Base-by-base conservation (phyloP, 2,888 invertebrate genomes). In the Eupithecia subumbrata region DNA sequence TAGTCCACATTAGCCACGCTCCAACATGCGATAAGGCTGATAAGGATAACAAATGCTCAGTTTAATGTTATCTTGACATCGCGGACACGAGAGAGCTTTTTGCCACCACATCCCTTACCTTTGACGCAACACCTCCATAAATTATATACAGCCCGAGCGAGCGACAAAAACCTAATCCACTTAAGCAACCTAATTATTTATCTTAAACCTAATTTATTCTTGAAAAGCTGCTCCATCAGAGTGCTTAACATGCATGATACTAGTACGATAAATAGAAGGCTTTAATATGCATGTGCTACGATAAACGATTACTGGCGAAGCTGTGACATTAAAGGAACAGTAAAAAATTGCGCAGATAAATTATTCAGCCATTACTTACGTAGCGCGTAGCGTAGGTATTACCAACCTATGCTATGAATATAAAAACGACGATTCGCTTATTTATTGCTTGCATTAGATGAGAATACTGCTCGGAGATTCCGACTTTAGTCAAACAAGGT, bases 21-120 rank as follows among this genome's bases (percentile, higher is more conserved):
- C 91, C 85, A 88, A 86, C 91, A 87, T 85, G 83, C 92, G 94
- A 95, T 95, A 94, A 94, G 92, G 92, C 93, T 94, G 94, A 95
- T 95, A 94, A 94, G 92, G 92, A 94, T 94, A 94, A 94, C 94
- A 95, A 94, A 95, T 94, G 94, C 93, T 90, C 93, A 92, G 93
- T 94, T 95, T 94, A 93, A 92, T 90, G 92, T 94, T 94, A 94
- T 95, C 94, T 94, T 87, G 88, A 89, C 91, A 94, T 95, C 95
- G 92, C 92, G 91, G 92, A 94, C 94, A 94, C 86, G 92, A 88
- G 92, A 93, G 92, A 90, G 94, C 94, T 94, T 95, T 95, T 95
- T 95, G 95, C 95, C 94, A 95, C 94, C 89, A 92, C 89, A 89
- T 89, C 93, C 92, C 84, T 87, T 90, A 81, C 81, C 83, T 83